A percentile compares a stretch with the other conserved stretches of the same genome.
These are phyloP conservation scores for Erebia palarica DNA, from an alignment of 2,888 invertebrate species.

Conservation along the genomic window DNA sequence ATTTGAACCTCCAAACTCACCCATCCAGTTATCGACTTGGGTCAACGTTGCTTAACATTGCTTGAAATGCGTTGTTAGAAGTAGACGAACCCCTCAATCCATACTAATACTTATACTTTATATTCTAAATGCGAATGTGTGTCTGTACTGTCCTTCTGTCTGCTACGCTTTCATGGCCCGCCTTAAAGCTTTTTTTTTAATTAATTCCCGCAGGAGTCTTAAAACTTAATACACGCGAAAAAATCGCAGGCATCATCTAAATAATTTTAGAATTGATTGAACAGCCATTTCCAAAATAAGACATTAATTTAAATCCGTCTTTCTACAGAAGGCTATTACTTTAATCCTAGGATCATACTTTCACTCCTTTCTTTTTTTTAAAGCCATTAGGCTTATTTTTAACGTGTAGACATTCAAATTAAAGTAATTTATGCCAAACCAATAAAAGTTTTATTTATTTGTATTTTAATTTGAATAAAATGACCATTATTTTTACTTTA, in stretches of 20 bases:
- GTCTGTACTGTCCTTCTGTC: no score
- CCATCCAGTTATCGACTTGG: no score
- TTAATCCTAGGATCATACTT: conserved; percentile 20
- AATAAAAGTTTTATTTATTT: conserved; percentile 4
- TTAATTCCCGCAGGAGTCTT: not conserved
- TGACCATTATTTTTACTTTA: no score
- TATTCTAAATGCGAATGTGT: no score
- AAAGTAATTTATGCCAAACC: not conserved
- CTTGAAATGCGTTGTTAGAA: no score
- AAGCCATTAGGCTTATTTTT: conserved; percentile 5
- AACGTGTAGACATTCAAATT: not conserved
- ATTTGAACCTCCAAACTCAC: no score
- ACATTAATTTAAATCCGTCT: conserved; percentile 6
- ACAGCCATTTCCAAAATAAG: conserved; percentile 1
- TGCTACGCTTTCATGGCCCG: no score
- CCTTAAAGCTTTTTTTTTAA: no score
- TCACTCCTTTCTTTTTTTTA: conserved; percentile 15
- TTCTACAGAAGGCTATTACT: conserved; percentile 11
- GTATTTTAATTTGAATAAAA: no score
- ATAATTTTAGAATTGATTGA: not conserved
- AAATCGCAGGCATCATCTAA: not conserved
- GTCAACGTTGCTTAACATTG: no score
- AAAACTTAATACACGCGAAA: not conserved
- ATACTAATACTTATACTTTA: no score
- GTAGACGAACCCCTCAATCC: no score